A percentile compares a stretch with the other conserved stretches of the same genome.
Evolutionary conservation across 2,113 vertebrate genomes (phyloP).

Genomic region (Ammodytes dubius): DNA sequence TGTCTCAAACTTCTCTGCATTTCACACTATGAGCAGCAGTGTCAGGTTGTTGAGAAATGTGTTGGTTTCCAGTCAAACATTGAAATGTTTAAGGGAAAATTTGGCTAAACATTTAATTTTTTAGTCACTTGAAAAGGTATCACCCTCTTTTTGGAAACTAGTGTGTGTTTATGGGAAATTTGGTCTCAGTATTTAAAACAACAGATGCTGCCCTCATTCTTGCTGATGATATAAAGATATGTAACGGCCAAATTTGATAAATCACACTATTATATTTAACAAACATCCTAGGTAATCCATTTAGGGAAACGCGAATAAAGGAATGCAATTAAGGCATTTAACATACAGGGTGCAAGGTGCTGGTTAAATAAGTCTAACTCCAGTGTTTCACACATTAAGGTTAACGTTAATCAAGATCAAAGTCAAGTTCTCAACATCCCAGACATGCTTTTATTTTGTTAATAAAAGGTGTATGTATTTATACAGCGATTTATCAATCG

Average conservation of each 20-base stretch:
- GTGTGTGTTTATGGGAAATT: background rate
- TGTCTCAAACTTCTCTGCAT: background rate
- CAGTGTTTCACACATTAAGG: background rate
- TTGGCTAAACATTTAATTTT: background rate
- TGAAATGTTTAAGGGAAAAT: background rate
- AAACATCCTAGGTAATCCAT: background rate
- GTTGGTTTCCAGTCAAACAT: background rate
- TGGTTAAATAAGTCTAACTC: background rate
- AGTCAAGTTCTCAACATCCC: background rate
- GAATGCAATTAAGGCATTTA: background rate
- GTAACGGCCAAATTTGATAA: background rate
- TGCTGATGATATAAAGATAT: background rate
- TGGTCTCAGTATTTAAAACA: background rate
- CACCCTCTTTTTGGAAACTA: constrained; percentile 3
- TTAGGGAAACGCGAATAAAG: background rate
- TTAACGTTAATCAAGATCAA: background rate
- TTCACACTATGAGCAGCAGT: background rate
- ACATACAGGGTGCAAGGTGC: background rate
- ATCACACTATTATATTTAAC: background rate
- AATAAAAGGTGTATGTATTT: background rate
- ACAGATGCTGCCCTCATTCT: background rate
- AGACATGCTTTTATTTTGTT: background rate
- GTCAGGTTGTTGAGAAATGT: background rate
- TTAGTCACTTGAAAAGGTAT: background rate
- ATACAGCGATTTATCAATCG: too few relatives aligned